A percentile compares a stretch with the other conserved stretches of the same genome.
These are phyloP conservation scores for Magallana angulata DNA, from an alignment of 1,140 invertebrate genomes.

Conservation along the genomic window DNA sequence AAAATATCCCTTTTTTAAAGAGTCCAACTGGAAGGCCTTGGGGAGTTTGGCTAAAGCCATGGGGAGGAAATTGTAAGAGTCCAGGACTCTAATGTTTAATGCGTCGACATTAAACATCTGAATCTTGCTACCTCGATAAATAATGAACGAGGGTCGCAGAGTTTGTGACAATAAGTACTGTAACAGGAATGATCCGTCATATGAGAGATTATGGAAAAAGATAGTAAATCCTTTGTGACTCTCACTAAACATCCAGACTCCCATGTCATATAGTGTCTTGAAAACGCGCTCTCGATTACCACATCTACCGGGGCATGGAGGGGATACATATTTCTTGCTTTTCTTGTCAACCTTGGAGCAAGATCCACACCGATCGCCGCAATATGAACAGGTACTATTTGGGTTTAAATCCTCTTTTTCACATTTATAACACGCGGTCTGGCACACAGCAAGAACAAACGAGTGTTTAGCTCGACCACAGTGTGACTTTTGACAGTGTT, in stretches of 20 bases:
- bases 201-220: too few relatives aligned
- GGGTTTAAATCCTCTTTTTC: slow-evolving; percentile 12
- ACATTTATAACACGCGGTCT: slow-evolving; percentile 42
- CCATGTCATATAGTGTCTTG: too few relatives aligned
- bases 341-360: background rate
- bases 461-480: slow-evolving; percentile 39
- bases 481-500: slow-evolving; percentile 34
- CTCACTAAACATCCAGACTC: too few relatives aligned
- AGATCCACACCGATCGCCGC: background rate
- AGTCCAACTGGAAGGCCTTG: slow-evolving; percentile 43
- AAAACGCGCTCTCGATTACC: too few relatives aligned
- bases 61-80: slow-evolving; percentile 26
- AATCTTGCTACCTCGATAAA: slow-evolving; percentile 15
- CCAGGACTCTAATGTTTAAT: slow-evolving; percentile 43
- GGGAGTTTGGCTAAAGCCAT: slow-evolving; percentile 45
- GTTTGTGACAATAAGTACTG: too few relatives aligned
- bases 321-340: background rate
- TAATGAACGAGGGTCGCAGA: background rate
- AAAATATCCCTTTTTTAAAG: slow-evolving; percentile 55
- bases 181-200: too few relatives aligned
- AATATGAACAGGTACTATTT: slow-evolving; percentile 26
- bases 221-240: too few relatives aligned
- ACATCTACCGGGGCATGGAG: slow-evolving; percentile 4
- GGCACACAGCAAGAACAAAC: slow-evolving; percentile 36
- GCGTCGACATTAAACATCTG: background rate